A percentile compares a stretch with the other conserved stretches of the same genome.
These are phyloP conservation scores for Cathartes aura DNA, from an alignment of 2,113 vertebrate species.

Conservation along the genomic window DNA sequence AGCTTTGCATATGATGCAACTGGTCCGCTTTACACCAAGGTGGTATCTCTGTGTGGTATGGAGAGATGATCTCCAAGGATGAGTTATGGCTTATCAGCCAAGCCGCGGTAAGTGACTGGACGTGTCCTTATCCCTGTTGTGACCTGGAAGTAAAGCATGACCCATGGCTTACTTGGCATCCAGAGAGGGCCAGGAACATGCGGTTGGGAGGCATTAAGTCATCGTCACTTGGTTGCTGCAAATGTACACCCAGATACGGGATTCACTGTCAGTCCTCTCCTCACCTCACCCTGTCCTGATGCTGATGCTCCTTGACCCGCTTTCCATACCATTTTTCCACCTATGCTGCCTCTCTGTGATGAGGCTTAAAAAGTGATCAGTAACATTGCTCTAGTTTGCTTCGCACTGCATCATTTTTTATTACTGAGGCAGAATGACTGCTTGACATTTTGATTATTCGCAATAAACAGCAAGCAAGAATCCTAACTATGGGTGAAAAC, in stretches of 20 bases:
- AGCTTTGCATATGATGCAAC: background rate
- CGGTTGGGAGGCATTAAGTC: rapidly evolving
- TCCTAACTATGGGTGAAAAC: background rate
- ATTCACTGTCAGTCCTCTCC: background rate
- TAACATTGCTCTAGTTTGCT: background rate
- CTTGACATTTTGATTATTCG: background rate
- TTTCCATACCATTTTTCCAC: background rate
- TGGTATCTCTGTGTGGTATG: background rate
- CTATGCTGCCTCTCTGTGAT: background rate
- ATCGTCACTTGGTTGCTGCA: background rate
- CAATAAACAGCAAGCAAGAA: background rate
- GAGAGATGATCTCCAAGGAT: background rate
- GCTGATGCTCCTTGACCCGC: background rate
- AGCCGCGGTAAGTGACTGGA: rapidly evolving
- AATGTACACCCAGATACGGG: rapidly evolving
- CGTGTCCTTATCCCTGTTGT: background rate
- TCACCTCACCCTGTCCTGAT: background rate
- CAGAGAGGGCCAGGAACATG: background rate
- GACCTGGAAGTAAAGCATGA: background rate
- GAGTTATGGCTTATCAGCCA: background rate
- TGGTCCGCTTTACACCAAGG: background rate
- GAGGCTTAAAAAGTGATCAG: background rate
- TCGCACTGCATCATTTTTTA: background rate
- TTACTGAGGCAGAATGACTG: background rate
- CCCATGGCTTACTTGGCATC: background rate